Conservation (phyloP, 2,113 vertebrate genomes). For the Uria aalge region DNA sequence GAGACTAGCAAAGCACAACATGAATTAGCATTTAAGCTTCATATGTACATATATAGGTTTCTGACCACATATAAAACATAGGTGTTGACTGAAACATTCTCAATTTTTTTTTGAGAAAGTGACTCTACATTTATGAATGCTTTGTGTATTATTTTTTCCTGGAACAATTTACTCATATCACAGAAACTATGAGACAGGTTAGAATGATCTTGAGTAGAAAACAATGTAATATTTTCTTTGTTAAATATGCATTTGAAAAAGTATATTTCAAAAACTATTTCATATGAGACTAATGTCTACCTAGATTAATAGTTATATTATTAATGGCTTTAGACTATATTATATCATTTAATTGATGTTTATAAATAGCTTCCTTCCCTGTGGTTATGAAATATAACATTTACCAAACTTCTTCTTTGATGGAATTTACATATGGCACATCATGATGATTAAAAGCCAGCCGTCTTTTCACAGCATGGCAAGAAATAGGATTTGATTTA, state of each 20-base stretch:
- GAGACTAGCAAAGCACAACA: neutral
- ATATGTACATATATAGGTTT: neutral
- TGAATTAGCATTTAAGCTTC: neutral
- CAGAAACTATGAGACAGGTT: neutral
- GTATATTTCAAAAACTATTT: neutral
- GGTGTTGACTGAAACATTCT: neutral
- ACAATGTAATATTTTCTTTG: neutral
- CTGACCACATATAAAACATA: neutral
- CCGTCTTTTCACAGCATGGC: conserved; percentile 76
- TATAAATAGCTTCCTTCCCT: conserved; percentile 73
- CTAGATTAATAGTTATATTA: conserved; percentile 62
- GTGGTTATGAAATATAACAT: conserved; percentile 75
- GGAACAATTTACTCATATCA: neutral
- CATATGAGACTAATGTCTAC: conserved; percentile 6
- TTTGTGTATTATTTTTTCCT: neutral
- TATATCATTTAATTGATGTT: conserved; percentile 75
- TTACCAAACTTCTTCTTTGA: conserved; percentile 78
- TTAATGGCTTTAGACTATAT: conserved; percentile 63
- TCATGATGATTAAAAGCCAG: conserved; percentile 79
- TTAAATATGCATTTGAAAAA: conserved; percentile 12
- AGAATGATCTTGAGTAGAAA: conserved; percentile 31
- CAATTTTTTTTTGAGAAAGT: neutral
- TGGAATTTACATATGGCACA: conserved; percentile 80
- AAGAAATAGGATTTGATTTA: conserved; percentile 81
- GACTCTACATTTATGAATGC: neutral